Percentiles rank a stretch among this genome's conserved stretches.
Evolutionary conservation across 2,113 vertebrate species (phyloP).

Genomic region (Acrocephalus kingi): DNA sequence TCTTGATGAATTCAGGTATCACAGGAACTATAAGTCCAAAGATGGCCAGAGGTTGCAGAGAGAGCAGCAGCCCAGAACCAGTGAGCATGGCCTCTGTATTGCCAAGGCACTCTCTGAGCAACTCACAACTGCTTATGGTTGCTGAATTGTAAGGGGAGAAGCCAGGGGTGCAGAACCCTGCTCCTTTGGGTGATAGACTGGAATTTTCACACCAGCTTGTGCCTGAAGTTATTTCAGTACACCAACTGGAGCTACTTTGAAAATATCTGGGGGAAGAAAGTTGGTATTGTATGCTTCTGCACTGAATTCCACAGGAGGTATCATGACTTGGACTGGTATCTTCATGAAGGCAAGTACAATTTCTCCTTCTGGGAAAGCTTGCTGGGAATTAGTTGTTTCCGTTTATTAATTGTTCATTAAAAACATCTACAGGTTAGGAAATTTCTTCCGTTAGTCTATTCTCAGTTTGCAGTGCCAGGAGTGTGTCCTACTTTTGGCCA

Average conservation of each 20-base stretch:
- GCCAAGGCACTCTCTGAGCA: accelerated
- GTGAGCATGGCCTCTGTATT: not conserved
- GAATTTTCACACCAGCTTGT: not conserved
- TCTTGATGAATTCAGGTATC: not conserved
- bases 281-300: not conserved
- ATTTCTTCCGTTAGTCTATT: not conserved
- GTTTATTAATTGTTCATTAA: not conserved
- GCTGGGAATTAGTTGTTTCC: not conserved
- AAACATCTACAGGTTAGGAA: not conserved
- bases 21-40: not conserved
- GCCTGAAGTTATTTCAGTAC: not conserved
- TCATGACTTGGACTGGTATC: not conserved
- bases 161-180: not conserved
- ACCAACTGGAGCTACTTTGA: not conserved
- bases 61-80: not conserved
- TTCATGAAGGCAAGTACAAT: not conserved
- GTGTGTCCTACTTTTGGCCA: not conserved
- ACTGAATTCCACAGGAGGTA: not conserved
- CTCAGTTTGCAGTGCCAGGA: not conserved
- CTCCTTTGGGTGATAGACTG: not conserved
- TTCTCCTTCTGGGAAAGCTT: not conserved
- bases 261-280: not conserved
- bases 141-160: not conserved
- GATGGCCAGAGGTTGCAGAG: not conserved
- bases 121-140: not conserved